Evolutionary conservation across 2,113 vertebrate genomes (phyloP), one percentile per base, ranked within the genome.

Genomic region (Macquaria australasica): DNA sequence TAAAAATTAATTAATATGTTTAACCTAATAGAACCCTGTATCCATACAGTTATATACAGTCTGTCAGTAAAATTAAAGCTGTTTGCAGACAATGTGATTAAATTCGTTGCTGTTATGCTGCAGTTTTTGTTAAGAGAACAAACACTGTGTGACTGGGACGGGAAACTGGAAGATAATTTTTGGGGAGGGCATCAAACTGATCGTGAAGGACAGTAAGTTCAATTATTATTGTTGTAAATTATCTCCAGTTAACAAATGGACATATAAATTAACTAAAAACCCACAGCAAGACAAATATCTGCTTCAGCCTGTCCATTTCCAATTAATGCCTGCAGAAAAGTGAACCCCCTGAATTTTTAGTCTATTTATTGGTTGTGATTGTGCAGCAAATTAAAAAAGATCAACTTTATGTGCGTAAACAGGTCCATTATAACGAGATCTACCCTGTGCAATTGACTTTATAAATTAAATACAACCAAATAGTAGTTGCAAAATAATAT

Each of bases 131-230:
- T 28, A 6, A 67, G 78, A 8, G 16, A 4, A 37, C 1, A 34
- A 59, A 56, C 58, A 73, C 31, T 84, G 83, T 88, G 89, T 80
- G 78, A 86, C 84, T 87, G 74, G 37, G 10, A 58, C 39, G 1
- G 82, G 81, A 77, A 70, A 21, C 73, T 12, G 20, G 28, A 90
- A 68, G 77, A 6, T 89, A 1, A 4, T 71, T 11, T 93, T 93
- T 1, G 93, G 89, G 51, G 23, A 66, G 3, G 90, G 89, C 48
- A 87, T 79, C 67, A 92, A 79, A 66, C 23, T 94, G n/a, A 78
- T 31, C 0, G 50, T 90, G 51, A 37, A 90, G 41, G 43, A 68
- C 53, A 72, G 85, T 87, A 80, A 90, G 85, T 88, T 45, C 0
- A 68, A 1, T 50, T 21, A 20, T 81, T 7, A 15, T 6, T 58